Base-by-base conservation (phyloP, 1,140 invertebrate genomes). In the Manduca sexta region DNA sequence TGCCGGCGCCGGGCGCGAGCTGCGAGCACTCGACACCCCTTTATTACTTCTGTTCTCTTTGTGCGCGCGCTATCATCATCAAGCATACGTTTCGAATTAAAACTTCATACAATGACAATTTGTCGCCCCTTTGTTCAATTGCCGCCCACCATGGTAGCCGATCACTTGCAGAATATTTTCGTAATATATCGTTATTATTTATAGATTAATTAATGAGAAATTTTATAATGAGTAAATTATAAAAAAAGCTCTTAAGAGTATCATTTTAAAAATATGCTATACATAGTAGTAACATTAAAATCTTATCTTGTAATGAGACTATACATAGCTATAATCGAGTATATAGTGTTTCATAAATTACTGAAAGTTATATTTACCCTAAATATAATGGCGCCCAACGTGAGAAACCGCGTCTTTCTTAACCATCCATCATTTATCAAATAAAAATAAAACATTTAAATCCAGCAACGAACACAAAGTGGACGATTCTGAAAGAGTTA, bases 1-100 rank as follows among this genome's bases (percentile, higher is more conserved):
- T 41, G 34, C 34, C 16, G 41, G 41, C 18, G 41, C 4, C 21
- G 21, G 41, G 26, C 26, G 41, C 14, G 12, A 43, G 60, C 62
- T 64, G 65, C 54, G 60, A 73, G 64, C 74, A 75, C 68, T 80
- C 73, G 69, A 80, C 67, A 71, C 77, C 74, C 75, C 69, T 78
- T 80, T 81, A 80, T 76, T 84, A 76, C 74, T 78, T 74, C 60
- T 74, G 67, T 75, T 67, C 70, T 68, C 75, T 84, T 79, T 81
- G 74, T 74, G 70, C 60, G 54, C 45, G 50, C 64, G 58, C 61
- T 65, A 66, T 69, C 73, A 68, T 71, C 73, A 74, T 73, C 65
- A 63, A 74, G 65, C 72, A 75, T 72, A 68, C 66, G 70, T 56
- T 55, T 66, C 64, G 69, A 78, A 84, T 78, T 76, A 81, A 83